Evolutionary conservation across 2,888 invertebrate genomes (phyloP).

Genomic region (Caenorhabditis uteleia): DNA sequence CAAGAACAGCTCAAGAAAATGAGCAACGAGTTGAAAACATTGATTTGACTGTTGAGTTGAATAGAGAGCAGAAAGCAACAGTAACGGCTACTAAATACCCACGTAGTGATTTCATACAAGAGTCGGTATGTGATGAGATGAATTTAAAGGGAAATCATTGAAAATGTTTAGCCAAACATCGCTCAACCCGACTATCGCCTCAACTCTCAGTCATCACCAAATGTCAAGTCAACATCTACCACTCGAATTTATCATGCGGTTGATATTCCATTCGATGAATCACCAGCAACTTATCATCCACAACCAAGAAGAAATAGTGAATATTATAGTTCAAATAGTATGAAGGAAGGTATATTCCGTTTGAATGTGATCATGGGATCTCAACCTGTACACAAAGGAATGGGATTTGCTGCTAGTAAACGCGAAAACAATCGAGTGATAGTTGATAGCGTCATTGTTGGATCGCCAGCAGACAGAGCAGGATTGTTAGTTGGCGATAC

Average conservation of each 20-base stretch:
- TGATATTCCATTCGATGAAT: constrained; percentile 54
- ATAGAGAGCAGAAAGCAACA: constrained; percentile 52
- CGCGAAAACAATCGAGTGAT: constrained; percentile 68
- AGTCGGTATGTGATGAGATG: too few relatives aligned
- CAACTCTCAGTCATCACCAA: constrained; percentile 11
- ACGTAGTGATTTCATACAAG: too few relatives aligned
- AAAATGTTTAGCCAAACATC: too few relatives aligned
- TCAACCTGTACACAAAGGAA: constrained; percentile 64
- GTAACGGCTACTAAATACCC: constrained; percentile 49
- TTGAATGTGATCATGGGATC: constrained; percentile 46
- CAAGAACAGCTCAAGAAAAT: constrained; percentile 22
- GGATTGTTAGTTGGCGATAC: constrained; percentile 68
- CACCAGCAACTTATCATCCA: constrained; percentile 39
- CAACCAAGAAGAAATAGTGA: neutral
- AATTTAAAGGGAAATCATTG: constrained; percentile 2
- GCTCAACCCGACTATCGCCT: too few relatives aligned
- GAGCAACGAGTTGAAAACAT: constrained; percentile 14
- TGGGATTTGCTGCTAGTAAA: constrained; percentile 69
- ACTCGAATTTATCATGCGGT: constrained; percentile 46
- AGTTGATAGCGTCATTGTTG: constrained; percentile 70
- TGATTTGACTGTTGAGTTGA: constrained; percentile 51
- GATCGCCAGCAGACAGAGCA: constrained; percentile 58
- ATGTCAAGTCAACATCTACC: constrained; percentile 15
- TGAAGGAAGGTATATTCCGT: constrained; percentile 36
- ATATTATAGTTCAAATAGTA: neutral